phyloP scores from a whole-genome alignment of 2,797 vertebrate species.

The Chrosomus eos region DNA sequence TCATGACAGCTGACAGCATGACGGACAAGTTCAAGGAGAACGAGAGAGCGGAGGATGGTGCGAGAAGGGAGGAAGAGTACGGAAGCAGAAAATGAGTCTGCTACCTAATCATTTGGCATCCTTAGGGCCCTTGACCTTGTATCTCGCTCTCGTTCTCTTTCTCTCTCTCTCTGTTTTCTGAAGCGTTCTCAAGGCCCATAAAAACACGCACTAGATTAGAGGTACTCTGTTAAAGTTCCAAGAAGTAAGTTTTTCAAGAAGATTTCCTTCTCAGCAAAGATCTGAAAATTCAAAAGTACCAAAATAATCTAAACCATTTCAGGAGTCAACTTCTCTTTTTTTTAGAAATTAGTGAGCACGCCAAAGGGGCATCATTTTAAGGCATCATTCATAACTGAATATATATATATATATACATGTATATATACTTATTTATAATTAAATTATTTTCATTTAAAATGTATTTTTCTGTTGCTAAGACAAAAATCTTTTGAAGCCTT shows the following conservation, averaged over 20 bases:
- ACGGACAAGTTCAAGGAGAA: conserved; percentile 61
- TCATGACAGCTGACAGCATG: conserved; percentile 69
- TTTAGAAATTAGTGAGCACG: background rate
- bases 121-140: conserved; percentile 28
- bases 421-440: background rate
- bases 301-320: background rate
- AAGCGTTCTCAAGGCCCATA: conserved; percentile 1
- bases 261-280: background rate
- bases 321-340: background rate
- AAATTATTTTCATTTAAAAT: background rate
- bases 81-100: conserved; percentile 44
- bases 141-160: background rate
- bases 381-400: background rate
- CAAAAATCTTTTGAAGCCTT: background rate
- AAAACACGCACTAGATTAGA: background rate
- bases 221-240: background rate
- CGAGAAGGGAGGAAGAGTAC: conserved; percentile 5
- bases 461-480: background rate
- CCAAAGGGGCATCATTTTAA: background rate
- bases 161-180: conserved; percentile 10
- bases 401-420: too few species aligned
- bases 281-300: background rate
- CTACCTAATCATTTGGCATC: conserved; percentile 24
- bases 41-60: conserved; percentile 26
- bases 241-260: too few species aligned